Conservation (phyloP, 2,113 vertebrate genomes). For the Pimephales promelas region DNA sequence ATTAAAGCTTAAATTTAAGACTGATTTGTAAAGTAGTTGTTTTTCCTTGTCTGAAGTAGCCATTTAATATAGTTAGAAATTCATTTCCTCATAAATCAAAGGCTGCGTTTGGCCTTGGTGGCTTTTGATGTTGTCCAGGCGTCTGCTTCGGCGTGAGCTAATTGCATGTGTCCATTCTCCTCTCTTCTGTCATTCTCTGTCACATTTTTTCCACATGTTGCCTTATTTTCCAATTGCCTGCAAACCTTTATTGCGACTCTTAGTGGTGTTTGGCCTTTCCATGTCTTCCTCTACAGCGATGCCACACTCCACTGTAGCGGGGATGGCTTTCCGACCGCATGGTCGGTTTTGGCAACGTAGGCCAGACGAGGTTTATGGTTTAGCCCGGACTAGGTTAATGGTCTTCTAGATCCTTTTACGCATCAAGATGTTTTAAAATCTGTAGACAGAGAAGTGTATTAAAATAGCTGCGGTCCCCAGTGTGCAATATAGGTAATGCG, state of each 20-base stretch:
- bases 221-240: constrained; percentile 46
- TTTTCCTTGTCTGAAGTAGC: constrained; percentile 8
- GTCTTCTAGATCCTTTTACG: constrained; percentile 30
- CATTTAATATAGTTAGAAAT: constrained; percentile 18
- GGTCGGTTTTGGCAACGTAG: constrained; percentile 23
- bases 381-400: constrained; percentile 40
- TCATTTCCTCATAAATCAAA: constrained; percentile 36
- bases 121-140: constrained; percentile 32
- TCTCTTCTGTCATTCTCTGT: constrained; percentile 27
- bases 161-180: constrained; percentile 23
- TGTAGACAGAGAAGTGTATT: constrained; percentile 12
- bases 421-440: background rate
- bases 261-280: constrained; percentile 34
- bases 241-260: constrained; percentile 29
- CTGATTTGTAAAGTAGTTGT: background rate
- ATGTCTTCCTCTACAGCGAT: constrained; percentile 37
- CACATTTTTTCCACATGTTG: constrained; percentile 38
- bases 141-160: constrained; percentile 1
- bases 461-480: constrained; percentile 25
- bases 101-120: background rate
- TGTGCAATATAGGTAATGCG: constrained; percentile 3
- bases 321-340: constrained; percentile 45
- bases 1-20: background rate
- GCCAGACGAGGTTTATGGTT: constrained; percentile 48
- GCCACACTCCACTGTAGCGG: constrained; percentile 30